Evolutionary conservation across 2,797 vertebrate species (phyloP).

Genomic region (Acanthurus lineatus): DNA sequence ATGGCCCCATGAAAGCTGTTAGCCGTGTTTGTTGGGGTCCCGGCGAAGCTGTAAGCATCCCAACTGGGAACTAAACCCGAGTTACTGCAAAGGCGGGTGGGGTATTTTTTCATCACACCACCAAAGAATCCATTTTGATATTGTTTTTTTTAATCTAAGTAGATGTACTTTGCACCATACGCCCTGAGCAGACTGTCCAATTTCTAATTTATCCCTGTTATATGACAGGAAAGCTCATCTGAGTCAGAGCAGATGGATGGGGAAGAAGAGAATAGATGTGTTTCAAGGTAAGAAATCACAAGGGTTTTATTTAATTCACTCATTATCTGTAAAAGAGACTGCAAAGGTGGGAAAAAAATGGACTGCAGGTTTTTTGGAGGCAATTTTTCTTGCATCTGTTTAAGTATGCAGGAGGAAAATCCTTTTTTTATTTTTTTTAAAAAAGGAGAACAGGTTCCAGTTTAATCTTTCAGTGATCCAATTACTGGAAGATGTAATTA

Average conservation of each 20-base stretch:
- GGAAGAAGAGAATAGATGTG: slow-evolving; percentile 22
- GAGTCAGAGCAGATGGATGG: not conserved
- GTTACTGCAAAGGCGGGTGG: not conserved
- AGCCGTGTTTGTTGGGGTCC: slow-evolving; percentile 4
- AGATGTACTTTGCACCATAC: slow-evolving; percentile 13
- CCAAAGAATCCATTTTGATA: slow-evolving; percentile 26
- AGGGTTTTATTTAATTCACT: slow-evolving; percentile 33
- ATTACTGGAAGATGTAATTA: slow-evolving; percentile 15
- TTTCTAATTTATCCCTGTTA: slow-evolving; percentile 33
- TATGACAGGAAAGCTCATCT: slow-evolving; percentile 37
- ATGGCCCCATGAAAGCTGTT: slow-evolving; percentile 20
- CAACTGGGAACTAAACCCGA: slow-evolving; percentile 9
- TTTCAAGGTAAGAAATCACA: slow-evolving; percentile 1
- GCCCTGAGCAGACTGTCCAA: not conserved
- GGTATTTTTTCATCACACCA: not conserved
- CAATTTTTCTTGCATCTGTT: not conserved
- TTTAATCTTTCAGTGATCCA: slow-evolving; percentile 18
- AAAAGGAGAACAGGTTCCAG: not conserved
- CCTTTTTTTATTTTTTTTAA: not conserved
- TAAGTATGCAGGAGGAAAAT: not conserved
- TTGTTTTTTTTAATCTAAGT: slow-evolving; percentile 23
- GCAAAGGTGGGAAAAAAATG: slow-evolving; percentile 7
- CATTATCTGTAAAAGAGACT: not conserved
- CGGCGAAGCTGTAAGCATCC: slow-evolving; percentile 20
- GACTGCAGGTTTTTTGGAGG: not conserved